Evolutionary conservation across 92 coral and sea anemone genomes (phyloP).

Genomic region (Chrysogorgia sp.): DNA sequence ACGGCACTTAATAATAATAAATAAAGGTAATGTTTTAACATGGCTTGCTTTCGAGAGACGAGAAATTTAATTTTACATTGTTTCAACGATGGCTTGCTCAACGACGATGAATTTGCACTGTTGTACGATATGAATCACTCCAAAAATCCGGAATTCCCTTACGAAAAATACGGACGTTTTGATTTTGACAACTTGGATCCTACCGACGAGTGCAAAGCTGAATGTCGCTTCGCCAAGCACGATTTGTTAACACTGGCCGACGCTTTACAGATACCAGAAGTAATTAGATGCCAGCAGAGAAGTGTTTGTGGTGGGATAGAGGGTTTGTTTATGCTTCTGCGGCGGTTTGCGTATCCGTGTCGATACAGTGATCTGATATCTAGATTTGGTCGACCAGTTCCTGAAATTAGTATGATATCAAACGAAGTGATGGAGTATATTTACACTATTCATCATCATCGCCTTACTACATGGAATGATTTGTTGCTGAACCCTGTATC

Average conservation of each 20-base stretch:
- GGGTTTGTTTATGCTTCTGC: slow-evolving; percentile 26
- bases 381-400: slow-evolving; percentile 45
- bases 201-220: slow-evolving; percentile 53
- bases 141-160: slow-evolving; percentile 30
- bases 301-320: slow-evolving; percentile 37
- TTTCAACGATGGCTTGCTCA: slow-evolving; percentile 22
- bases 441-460: slow-evolving; percentile 30
- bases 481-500: not conserved
- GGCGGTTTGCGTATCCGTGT: slow-evolving; percentile 45
- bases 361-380: slow-evolving; percentile 36
- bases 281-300: slow-evolving; percentile 33
- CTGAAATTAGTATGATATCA: slow-evolving; percentile 26
- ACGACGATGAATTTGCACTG: slow-evolving; percentile 28
- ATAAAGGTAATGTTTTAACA: slow-evolving; percentile 1
- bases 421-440: slow-evolving; percentile 36
- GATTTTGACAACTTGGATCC: slow-evolving; percentile 33
- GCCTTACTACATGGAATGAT: slow-evolving; percentile 14
- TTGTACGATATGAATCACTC: slow-evolving; percentile 27
- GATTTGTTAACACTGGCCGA: slow-evolving; percentile 30
- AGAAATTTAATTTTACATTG: slow-evolving; percentile 14
- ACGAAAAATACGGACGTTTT: slow-evolving; percentile 38
- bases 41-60: slow-evolving; percentile 30
- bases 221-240: slow-evolving; percentile 40
- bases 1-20: not conserved
- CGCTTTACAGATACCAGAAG: slow-evolving; percentile 30